A percentile compares a stretch with the other conserved stretches of the same genome.
These are phyloP conservation scores for Bellardia pandia DNA, from an alignment of 2,888 invertebrate genomes.

Conservation along the genomic window DNA sequence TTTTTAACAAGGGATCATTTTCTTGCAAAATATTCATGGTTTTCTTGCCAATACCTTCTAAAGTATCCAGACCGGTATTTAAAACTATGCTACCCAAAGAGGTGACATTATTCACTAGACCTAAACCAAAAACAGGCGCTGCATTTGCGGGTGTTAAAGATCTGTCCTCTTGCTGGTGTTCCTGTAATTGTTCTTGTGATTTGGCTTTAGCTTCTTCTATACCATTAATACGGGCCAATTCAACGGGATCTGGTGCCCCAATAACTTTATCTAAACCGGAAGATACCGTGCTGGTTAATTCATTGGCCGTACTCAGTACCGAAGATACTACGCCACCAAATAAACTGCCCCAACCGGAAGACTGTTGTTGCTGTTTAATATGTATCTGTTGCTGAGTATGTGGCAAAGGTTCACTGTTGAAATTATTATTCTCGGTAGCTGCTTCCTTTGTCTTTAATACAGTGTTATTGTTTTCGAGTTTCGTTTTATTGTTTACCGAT, in stretches of 20 bases:
- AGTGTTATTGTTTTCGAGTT: conserved; percentile 12
- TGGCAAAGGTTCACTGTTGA: neutral
- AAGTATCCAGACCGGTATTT: conserved; percentile 92
- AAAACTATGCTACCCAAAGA: conserved; percentile 89
- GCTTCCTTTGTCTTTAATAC: neutral
- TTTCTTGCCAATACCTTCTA: conserved; percentile 97
- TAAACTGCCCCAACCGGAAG: conserved; percentile 83
- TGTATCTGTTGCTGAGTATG: neutral
- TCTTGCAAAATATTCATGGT: conserved; percentile 97
- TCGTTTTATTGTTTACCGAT: neutral
- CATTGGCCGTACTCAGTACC: conserved; percentile 90
- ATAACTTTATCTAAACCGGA: conserved; percentile 93
- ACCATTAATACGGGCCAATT: conserved; percentile 86
- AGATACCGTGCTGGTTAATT: conserved; percentile 91
- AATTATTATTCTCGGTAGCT: conserved; percentile 48
- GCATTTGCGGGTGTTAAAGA: conserved; percentile 34
- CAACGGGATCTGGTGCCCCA: conserved; percentile 93
- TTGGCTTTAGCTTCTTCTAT: conserved; percentile 77
- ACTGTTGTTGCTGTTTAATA: conserved; percentile 9
- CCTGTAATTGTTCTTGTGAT: conserved; percentile 48
- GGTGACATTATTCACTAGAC: conserved; percentile 78
- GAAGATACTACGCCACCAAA: conserved; percentile 91
- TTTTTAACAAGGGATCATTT: conserved; percentile 94
- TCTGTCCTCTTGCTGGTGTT: conserved; percentile 23
- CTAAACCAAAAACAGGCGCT: conserved; percentile 77